phyloP scores from a whole-genome alignment of 1,140 invertebrate genomes.

The Rhopalosiphum maidis region DNA sequence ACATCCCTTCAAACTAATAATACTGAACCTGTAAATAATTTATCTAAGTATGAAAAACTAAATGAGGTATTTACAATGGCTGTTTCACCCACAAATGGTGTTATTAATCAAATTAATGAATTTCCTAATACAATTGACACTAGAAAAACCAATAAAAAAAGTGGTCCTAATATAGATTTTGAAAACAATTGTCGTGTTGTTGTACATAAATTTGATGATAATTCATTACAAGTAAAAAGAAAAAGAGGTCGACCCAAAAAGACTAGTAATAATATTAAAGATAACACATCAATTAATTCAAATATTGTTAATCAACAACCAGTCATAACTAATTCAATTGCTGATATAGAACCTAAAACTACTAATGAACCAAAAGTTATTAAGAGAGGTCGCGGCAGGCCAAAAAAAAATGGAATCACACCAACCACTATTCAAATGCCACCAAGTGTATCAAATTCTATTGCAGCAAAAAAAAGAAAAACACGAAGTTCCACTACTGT shows the following conservation, averaged over 20 bases:
- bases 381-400: slow-evolving; percentile 21
- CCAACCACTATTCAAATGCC: background rate
- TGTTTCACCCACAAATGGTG: background rate
- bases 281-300: background rate
- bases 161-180: background rate
- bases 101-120: background rate
- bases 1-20: background rate
- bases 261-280: background rate
- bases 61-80: background rate
- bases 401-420: background rate
- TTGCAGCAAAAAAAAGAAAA: background rate
- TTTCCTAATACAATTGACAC: background rate
- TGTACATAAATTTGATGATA: background rate
- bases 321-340: background rate
- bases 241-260: slow-evolving; percentile 43
- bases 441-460: background rate
- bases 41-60: background rate
- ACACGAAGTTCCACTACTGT: background rate
- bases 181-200: background rate
- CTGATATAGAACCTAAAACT: background rate
- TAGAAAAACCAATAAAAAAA: background rate
- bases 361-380: background rate
- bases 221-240: background rate
- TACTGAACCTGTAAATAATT: background rate
- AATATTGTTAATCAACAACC: background rate